Base-by-base conservation (phyloP, 2,888 invertebrate species). In the Autographa gamma region DNA sequence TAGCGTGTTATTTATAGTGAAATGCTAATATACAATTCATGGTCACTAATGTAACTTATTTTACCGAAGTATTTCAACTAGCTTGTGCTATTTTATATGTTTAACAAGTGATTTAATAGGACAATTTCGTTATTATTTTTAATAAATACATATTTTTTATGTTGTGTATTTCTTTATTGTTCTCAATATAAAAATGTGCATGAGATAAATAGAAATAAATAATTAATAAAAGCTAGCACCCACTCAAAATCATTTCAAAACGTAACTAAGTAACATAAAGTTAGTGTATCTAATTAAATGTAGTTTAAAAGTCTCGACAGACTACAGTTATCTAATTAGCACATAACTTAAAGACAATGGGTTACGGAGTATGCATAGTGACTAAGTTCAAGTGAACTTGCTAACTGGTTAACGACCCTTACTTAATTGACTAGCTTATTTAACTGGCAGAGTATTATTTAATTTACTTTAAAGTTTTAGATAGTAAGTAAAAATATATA, bases 281-380 rank as follows among this genome's bases (percentile, higher is more conserved):
- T 78, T 62, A 62, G 56, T 78, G 62, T 73, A 38, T 34, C 16
- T 56, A 66, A 19, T 43, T 7, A 34, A 25, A 54, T 66, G 31
- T 31, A 18, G 25, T 16, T 7, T 70, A 32, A 18, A 54, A 56
- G 31, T 54, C 62, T 25, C 13, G 14, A 52, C 32, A 16, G 18
- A 54, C 54, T 63, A 79, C 80, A 64, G 80, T 80, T 79, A 80
- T 18, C 38, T 59, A 66, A 74, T 80, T 80, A 79, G 6, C 61
- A 65, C 71, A 80, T 69, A 63, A 62, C 58, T 70, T 54, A 68
- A 41, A 69, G 63, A 65, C 43, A 73, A 76, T 69, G 34, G 52
- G 58, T 64, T 64, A 63, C 52, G 52, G 31, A 60, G 63, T 63
- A 56, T 43, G 65, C 16, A 48, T 59, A 66, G 60, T 52, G 52